These are phyloP conservation scores for Dicrurus megarhynchus DNA, from an alignment of 2,113 vertebrate species.

Conservation along the genomic window DNA sequence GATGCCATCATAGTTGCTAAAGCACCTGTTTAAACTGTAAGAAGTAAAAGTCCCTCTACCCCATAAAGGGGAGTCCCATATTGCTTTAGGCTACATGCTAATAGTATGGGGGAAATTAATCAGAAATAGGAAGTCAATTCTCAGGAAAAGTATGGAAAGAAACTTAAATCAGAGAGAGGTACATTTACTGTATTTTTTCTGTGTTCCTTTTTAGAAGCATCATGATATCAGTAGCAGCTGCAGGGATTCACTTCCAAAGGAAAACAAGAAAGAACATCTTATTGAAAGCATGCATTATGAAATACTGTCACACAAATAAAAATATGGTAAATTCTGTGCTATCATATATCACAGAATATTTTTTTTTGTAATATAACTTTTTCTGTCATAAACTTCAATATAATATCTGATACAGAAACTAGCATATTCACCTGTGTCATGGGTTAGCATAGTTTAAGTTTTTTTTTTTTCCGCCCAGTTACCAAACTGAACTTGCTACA, in stretches of 20 bases:
- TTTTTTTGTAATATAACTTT: not conserved
- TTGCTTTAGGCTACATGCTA: not conserved
- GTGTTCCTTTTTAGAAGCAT: not conserved
- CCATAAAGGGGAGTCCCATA: not conserved
- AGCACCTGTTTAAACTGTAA: not conserved
- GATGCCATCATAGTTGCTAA: not conserved
- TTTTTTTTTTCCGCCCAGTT: too few relatives aligned
- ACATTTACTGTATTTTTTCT: not conserved
- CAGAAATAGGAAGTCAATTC: not conserved
- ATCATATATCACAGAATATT: not conserved
- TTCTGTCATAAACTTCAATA: not conserved
- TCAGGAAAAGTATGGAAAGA: not conserved
- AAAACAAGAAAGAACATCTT: not conserved
- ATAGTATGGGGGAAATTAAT: not conserved
- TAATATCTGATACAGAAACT: not conserved
- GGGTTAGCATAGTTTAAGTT: too few relatives aligned
- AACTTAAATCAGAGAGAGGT: not conserved
- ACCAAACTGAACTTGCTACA: too few relatives aligned
- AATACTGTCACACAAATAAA: not conserved
- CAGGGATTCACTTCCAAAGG: not conserved
- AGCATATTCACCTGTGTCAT: not conserved
- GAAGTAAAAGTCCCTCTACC: not conserved
- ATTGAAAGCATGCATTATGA: not conserved
- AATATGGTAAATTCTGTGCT: not conserved
- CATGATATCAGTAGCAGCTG: not conserved